Conservation (phyloP, 2,113 vertebrate genomes). For the Ramphastos sulfuratus region DNA sequence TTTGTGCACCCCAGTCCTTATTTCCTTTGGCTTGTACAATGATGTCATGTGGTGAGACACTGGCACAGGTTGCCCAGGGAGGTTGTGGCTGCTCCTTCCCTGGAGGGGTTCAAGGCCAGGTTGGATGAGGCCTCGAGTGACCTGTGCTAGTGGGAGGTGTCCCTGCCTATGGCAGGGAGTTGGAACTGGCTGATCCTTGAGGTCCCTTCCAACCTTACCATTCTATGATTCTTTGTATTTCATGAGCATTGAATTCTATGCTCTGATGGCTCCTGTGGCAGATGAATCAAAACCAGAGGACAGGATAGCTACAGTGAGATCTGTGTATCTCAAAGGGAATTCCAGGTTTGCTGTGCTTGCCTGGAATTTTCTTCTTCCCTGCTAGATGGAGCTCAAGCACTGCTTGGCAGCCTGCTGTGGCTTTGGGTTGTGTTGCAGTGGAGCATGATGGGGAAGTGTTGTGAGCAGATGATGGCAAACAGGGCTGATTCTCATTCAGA, state of each 20-base stretch:
- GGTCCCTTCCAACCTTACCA: no score
- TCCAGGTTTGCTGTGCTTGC: neutral
- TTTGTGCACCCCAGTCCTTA: neutral
- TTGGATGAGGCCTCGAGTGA: no score
- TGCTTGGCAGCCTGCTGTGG: neutral
- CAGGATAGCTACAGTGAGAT: neutral
- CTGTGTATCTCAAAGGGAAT: neutral
- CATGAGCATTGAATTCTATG: neutral
- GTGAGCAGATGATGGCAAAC: neutral
- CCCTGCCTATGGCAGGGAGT: no score
- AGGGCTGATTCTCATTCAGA: neutral
- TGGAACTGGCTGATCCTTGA: no score
- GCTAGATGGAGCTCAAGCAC: constrained; percentile 70
- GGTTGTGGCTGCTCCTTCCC: no score
- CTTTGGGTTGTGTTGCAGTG: neutral
- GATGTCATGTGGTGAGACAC: neutral
- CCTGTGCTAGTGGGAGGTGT: no score
- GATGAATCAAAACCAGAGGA: neutral
- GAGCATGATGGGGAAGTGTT: neutral
- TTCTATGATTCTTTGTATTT: neutral
- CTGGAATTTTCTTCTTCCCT: neutral
- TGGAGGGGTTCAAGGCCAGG: no score
- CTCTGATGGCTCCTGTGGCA: neutral
- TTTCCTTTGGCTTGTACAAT: neutral
- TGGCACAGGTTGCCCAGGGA: no score